Evolutionary conservation across 2,888 invertebrate species (phyloP).

Genomic region (Octodonta nipae): DNA sequence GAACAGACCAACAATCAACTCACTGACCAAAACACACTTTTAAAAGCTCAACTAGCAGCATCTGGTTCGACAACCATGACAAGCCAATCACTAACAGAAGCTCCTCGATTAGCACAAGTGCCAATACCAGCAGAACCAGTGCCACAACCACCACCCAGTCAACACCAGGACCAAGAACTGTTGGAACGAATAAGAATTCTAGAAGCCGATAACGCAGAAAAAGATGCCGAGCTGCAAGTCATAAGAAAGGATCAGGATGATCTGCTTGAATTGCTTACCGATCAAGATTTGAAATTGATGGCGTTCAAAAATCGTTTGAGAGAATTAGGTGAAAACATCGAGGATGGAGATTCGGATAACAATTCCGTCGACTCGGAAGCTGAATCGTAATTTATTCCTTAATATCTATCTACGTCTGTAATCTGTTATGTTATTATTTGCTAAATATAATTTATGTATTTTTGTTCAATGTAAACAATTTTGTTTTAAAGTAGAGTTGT

Average conservation of each 20-base stretch:
- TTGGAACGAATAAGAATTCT: not conserved
- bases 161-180: not conserved
- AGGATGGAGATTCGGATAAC: slow-evolving; percentile 28
- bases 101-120: not conserved
- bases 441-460: too few species aligned
- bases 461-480: too few species aligned
- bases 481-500: too few species aligned
- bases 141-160: not conserved
- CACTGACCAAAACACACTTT: slow-evolving; percentile 72
- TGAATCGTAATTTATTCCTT: slow-evolving; percentile 1
- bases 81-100: too few species aligned
- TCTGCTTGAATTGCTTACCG: slow-evolving; percentile 72
- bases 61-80: not conserved
- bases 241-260: slow-evolving; percentile 87
- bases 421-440: too few species aligned
- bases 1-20: slow-evolving; percentile 58
- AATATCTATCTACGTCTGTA: too few species aligned
- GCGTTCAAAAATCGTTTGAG: slow-evolving; percentile 29
- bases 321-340: slow-evolving; percentile 31
- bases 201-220: slow-evolving; percentile 18
- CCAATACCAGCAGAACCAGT: not conserved
- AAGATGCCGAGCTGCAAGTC: slow-evolving; percentile 29
- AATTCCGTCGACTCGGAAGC: not conserved
- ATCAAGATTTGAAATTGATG: slow-evolving; percentile 54
- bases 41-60: slow-evolving; percentile 54